Evolutionary conservation across 1,140 invertebrate genomes (phyloP).

Genomic region (Acyrthosiphon pisum): DNA sequence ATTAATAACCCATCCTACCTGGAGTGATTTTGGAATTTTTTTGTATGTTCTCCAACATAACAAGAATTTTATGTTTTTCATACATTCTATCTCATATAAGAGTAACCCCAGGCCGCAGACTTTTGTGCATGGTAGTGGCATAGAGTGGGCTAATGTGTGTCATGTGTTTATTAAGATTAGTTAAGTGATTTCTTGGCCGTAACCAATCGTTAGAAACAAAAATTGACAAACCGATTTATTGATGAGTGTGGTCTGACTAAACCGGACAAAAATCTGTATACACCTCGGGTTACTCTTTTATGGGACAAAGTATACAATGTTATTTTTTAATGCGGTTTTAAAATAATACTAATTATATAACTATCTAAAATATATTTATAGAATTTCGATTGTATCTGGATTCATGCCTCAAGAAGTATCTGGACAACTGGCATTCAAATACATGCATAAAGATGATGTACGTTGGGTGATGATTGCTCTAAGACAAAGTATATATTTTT

Average conservation of each 20-base stretch:
- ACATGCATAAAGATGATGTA: slow-evolving; percentile 86
- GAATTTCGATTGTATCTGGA: slow-evolving; percentile 83
- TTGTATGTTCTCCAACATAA: no score
- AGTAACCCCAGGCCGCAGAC: background rate
- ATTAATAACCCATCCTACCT: no score
- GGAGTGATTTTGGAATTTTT: no score
- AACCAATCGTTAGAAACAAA: background rate
- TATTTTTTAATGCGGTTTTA: background rate
- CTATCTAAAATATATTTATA: slow-evolving; percentile 60
- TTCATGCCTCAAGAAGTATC: slow-evolving; percentile 84
- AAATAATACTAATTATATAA: background rate
- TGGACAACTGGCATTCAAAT: slow-evolving; percentile 81
- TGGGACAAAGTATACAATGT: background rate
- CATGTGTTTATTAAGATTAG: background rate
- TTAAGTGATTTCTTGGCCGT: background rate
- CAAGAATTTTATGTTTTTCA: no score
- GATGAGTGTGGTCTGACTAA: background rate
- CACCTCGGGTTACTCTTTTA: background rate
- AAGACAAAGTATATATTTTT: slow-evolving; percentile 72
- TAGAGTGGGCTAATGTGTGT: background rate
- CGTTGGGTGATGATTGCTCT: slow-evolving; percentile 83
- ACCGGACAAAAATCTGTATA: background rate
- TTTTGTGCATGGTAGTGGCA: background rate
- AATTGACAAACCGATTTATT: background rate
- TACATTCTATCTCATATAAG: background rate